phyloP scores from a whole-genome alignment of 2,113 vertebrate species.

The Tragulus kanchil region DNA sequence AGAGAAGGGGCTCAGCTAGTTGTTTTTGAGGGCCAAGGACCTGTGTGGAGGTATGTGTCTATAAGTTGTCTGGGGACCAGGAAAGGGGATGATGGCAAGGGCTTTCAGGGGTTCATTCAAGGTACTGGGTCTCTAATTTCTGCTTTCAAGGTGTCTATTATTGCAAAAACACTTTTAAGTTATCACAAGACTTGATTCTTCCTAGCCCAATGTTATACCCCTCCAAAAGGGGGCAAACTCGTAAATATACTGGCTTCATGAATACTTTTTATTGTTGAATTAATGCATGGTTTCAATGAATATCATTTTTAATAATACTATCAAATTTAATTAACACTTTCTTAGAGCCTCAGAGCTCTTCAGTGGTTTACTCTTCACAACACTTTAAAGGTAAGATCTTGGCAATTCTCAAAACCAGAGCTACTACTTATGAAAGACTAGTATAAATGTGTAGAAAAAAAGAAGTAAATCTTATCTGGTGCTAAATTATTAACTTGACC shows the following conservation, averaged over 20 bases:
- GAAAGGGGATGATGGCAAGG: background rate
- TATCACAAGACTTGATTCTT: background rate
- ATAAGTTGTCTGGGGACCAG: background rate
- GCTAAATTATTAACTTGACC: conserved; percentile 62
- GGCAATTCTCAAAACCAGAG: conserved; percentile 28
- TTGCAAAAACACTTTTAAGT: background rate
- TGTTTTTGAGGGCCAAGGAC: background rate
- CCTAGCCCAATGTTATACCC: background rate
- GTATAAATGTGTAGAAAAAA: conserved; percentile 18
- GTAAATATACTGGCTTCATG: background rate
- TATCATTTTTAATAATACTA: background rate
- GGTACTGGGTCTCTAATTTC: background rate
- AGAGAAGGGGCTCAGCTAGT: background rate
- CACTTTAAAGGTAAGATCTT: background rate
- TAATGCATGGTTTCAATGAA: background rate
- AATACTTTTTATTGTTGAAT: background rate
- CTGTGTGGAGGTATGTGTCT: background rate
- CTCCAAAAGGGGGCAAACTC: background rate
- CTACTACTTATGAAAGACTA: background rate
- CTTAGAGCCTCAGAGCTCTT: background rate
- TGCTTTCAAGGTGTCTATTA: background rate
- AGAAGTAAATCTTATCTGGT: conserved; percentile 17
- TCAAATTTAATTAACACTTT: conserved; percentile 25
- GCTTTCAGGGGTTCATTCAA: background rate
- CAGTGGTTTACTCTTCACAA: background rate